Conservation (phyloP, 2,888 invertebrate species). For the Ochropleura leucogaster region DNA sequence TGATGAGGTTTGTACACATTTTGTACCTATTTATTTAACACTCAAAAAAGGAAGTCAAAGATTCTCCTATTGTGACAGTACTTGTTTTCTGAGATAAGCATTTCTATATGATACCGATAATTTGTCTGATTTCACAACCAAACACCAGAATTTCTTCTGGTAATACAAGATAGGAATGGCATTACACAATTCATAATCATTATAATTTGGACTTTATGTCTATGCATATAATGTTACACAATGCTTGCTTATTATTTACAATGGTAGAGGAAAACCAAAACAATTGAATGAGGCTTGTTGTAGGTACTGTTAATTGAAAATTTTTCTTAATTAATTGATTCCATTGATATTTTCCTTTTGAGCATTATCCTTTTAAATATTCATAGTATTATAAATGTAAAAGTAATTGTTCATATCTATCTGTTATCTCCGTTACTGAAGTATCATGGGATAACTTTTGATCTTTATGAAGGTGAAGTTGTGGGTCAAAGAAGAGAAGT, state of each 20-base stretch:
- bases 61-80: not conserved
- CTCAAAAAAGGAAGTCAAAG: not conserved
- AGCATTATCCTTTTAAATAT: not conserved
- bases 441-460: too few relatives aligned
- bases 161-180: not conserved
- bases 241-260: not conserved
- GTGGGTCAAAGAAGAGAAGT: too few relatives aligned
- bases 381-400: too few relatives aligned
- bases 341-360: not conserved
- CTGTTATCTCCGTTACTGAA: too few relatives aligned
- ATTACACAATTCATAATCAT: not conserved
- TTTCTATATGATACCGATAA: not conserved
- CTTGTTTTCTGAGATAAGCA: not conserved
- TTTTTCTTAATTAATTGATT: not conserved
- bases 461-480: too few relatives aligned
- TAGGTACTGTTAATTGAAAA: not conserved
- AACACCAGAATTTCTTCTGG: not conserved
- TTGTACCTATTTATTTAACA: not conserved
- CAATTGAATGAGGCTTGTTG: not conserved
- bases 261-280: not conserved
- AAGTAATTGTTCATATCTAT: not conserved
- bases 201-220: slow-evolving; percentile 9
- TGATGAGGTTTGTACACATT: slow-evolving; percentile 92
- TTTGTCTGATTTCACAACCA: not conserved
- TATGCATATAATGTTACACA: not conserved